Base-by-base conservation (phyloP, 2,888 invertebrate species). In the Eupithecia abbreviata region DNA sequence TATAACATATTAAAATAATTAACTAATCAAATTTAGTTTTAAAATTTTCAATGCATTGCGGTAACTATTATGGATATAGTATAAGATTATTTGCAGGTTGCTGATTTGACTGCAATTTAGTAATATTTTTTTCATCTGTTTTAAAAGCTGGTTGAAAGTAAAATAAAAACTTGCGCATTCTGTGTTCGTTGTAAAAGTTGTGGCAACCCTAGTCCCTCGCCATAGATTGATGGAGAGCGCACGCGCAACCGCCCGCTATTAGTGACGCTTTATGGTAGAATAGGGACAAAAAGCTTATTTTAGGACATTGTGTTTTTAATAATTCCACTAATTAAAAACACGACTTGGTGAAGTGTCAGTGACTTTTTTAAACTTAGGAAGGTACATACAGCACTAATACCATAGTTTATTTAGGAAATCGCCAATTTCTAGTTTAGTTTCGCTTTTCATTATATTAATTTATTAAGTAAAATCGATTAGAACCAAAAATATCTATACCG, bases 211-310 rank as follows among this genome's bases (percentile, higher is more conserved):
- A 88, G 88, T 86, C 87, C 84, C 81, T 79, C 87, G 77, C 85
- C 82, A 80, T 84, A 88, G 93, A 94, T 91, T 89, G 90, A 93
- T 93, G 90, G 87, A 85, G 89, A 89, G 90, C 88, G 87, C 84
- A 77, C 84, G 86, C 88, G 85, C 85, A 80, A 79, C 79, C 82
- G 78, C 74, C 77, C 77, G 84, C 93, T 91, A 92, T 92, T 93
- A 93, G 91, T 89, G 89, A 88, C 90, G 90, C 85, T 89, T 90
- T 91, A 90, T 88, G 90, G 90, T 85, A 87, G 88, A 90, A 89
- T 87, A 87, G 84, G 82, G 80, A 85, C 85, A 87, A 87, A 85
- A 86, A 67, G 72, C 83, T 79, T 82, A 84, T 87, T 84, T 83
- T 77, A 80, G 78, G 80, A 86, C 84, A 87, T 87, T 87, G 88